Conservation (phyloP, 2,888 invertebrate genomes). For the Rhagonycha fulva region DNA sequence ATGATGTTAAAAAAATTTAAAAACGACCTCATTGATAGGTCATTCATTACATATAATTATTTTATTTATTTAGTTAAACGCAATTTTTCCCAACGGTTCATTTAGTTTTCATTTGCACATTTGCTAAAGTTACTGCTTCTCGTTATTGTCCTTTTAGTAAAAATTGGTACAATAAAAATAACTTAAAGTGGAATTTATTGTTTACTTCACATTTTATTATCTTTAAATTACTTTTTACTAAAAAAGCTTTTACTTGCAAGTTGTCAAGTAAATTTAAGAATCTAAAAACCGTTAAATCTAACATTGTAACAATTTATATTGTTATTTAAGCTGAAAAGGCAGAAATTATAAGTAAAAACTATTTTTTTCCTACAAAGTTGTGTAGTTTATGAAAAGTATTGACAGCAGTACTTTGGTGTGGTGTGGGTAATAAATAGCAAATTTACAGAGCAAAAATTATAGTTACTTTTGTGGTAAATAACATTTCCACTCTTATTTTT, state of each 20-base stretch:
- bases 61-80: background rate
- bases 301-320: background rate
- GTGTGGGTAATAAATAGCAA: too few species aligned
- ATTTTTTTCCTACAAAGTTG: background rate
- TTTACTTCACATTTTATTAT: background rate
- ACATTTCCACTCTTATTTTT: too few species aligned
- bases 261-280: background rate
- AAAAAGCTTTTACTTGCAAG: background rate
- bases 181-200: background rate
- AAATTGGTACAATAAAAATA: background rate
- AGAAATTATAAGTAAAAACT: background rate
- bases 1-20: too few species aligned
- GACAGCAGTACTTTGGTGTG: background rate
- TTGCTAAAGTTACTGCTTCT: background rate
- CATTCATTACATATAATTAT: background rate
- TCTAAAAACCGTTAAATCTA: background rate
- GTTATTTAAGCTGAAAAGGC: background rate
- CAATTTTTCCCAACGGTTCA: background rate
- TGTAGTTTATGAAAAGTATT: background rate
- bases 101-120: background rate
- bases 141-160: background rate
- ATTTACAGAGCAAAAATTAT: background rate
- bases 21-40: too few species aligned
- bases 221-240: background rate
- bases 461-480: too few species aligned